phyloP scores from a whole-genome alignment of 1,140 invertebrate species.

The Polypedilum pembai region DNA sequence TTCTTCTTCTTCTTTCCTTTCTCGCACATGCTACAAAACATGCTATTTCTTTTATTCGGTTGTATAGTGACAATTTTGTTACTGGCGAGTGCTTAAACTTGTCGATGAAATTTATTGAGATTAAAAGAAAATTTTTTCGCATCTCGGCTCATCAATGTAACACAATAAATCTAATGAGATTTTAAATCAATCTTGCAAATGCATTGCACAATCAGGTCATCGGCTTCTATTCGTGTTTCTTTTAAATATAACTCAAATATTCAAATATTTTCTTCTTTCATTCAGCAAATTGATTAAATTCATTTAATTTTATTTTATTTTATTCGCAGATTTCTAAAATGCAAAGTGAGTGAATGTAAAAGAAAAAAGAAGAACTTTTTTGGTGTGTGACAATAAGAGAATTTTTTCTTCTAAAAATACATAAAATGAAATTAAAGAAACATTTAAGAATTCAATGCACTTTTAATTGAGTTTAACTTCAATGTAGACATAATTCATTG shows the following conservation, averaged over 20 bases:
- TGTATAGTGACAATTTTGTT: background rate
- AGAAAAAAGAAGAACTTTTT: background rate
- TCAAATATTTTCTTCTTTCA: too few species aligned
- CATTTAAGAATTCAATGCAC: conserved; percentile 28
- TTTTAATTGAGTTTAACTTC: conserved; percentile 27
- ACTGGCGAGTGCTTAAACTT: conserved; percentile 4
- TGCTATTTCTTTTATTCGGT: background rate
- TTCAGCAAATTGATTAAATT: too few species aligned
- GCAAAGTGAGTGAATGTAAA: background rate
- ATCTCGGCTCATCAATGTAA: too few species aligned
- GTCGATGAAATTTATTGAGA: conserved; percentile 13
- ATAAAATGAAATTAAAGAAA: background rate
- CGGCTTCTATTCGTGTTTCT: too few species aligned
- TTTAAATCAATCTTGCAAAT: too few species aligned
- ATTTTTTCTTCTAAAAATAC: background rate
- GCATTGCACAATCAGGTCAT: too few species aligned
- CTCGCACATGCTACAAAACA: background rate
- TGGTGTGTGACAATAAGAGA: background rate
- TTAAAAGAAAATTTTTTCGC: background rate
- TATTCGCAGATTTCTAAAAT: too few species aligned
- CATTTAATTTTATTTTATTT: too few species aligned
- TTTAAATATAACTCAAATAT: too few species aligned
- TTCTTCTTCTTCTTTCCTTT: background rate
- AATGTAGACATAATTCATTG: conserved; percentile 28
- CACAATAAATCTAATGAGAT: too few species aligned